phyloP scores from a whole-genome alignment of 2,888 invertebrate genomes.

The Fragum whitleyi region DNA sequence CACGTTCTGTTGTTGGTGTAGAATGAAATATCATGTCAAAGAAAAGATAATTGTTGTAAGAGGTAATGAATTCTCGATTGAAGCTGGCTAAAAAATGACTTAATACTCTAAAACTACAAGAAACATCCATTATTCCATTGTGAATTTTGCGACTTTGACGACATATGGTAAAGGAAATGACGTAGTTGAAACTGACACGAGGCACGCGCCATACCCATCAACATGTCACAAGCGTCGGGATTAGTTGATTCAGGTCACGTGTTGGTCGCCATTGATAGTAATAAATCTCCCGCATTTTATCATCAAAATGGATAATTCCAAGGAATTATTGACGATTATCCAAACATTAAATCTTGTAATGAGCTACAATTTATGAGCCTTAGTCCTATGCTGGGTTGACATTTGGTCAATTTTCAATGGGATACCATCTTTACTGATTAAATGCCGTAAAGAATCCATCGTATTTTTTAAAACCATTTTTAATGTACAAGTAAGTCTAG shows the following conservation, averaged over 20 bases:
- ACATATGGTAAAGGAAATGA: slow-evolving; percentile 32
- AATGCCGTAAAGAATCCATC: too few species aligned
- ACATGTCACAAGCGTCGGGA: slow-evolving; percentile 21
- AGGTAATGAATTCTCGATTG: too few species aligned
- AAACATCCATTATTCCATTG: background rate
- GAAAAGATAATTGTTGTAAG: too few species aligned
- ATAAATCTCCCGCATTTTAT: slow-evolving; percentile 12
- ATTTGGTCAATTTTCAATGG: too few species aligned
- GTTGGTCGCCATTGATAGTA: slow-evolving; percentile 3
- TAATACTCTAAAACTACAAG: background rate
- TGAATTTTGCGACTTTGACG: background rate
- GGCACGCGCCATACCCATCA: slow-evolving; percentile 17
- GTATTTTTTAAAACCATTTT: too few species aligned
- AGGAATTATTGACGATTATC: slow-evolving; percentile 21
- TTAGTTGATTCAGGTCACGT: slow-evolving; percentile 19
- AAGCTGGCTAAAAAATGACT: too few species aligned
- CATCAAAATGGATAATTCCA: background rate
- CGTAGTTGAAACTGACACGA: slow-evolving; percentile 21
- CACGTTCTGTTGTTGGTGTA: too few species aligned
- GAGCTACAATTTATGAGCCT: slow-evolving; percentile 10
- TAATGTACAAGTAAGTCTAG: too few species aligned
- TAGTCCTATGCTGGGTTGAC: too few species aligned
- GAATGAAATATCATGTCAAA: too few species aligned
- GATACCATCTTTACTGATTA: too few species aligned
- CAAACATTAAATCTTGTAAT: slow-evolving; percentile 13